Percentiles rank a stretch among this genome's conserved stretches.
Conservation (phyloP, 2,113 vertebrate species). For the Canis aureus region DNA sequence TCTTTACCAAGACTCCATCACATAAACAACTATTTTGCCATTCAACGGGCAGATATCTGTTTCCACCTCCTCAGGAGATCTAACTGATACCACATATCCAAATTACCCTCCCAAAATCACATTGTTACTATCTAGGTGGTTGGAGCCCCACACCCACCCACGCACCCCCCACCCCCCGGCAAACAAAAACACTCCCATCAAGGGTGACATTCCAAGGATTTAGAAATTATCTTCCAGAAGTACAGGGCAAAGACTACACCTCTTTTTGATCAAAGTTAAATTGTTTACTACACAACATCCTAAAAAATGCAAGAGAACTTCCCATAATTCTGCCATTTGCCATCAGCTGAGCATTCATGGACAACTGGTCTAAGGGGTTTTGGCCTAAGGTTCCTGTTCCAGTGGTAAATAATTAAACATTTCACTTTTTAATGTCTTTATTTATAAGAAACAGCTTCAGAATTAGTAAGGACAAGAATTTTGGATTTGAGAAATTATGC, state of each 20-base stretch:
- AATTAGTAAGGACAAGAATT: neutral
- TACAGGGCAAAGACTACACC: neutral
- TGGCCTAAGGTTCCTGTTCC: fast-evolving
- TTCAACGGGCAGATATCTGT: neutral
- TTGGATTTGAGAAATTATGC: neutral
- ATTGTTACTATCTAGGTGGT: too few species aligned
- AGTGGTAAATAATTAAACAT: neutral
- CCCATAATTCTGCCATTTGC: neutral
- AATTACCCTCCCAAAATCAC: neutral
- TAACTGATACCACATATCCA: neutral
- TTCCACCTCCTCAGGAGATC: neutral
- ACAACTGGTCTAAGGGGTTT: neutral
- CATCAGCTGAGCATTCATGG: neutral
- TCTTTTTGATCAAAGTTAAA: neutral
- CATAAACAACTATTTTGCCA: too few species aligned
- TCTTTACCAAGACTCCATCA: neutral
- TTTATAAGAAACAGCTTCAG: neutral
- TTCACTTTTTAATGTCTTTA: neutral
- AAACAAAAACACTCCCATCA: neutral
- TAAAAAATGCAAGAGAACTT: neutral
- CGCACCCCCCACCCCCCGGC: too few species aligned
- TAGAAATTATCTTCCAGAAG: neutral
- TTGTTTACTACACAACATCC: neutral
- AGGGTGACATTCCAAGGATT: neutral
- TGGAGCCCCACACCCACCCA: too few species aligned